Conservation (phyloP, 2,113 vertebrate species). For the Mystacornis crossleyi region DNA sequence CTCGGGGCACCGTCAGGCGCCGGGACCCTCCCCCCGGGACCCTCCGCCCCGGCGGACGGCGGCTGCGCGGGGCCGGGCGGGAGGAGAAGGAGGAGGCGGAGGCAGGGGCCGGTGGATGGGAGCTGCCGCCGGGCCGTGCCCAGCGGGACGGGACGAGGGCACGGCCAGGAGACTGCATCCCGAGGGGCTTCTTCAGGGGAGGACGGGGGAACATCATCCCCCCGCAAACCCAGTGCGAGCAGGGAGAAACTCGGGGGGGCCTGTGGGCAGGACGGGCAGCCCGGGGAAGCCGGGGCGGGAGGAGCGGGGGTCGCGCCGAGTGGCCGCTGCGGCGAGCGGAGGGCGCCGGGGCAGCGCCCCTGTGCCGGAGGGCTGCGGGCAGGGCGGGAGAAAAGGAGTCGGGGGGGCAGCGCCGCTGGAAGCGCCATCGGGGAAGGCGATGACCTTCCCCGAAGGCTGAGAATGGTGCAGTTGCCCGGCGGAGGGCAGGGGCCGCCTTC, state of each 20-base stretch:
- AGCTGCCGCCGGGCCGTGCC: no score
- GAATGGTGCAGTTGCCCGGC: background rate
- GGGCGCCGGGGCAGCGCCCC: background rate
- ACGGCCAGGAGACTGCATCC: background rate
- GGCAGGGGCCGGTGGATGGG: background rate
- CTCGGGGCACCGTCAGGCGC: conserved; percentile 42
- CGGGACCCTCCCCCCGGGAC: conserved; percentile 26
- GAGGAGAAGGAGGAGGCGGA: background rate
- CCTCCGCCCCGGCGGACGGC: background rate
- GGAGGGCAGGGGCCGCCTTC: background rate
- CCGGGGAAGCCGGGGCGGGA: background rate
- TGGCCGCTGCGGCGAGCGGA: background rate
- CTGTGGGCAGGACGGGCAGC: rapidly evolving
- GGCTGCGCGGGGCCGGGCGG: background rate
- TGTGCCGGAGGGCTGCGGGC: background rate
- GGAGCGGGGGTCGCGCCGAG: background rate
- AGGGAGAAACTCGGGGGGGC: rapidly evolving
- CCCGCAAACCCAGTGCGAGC: background rate
- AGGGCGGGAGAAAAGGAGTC: no score
- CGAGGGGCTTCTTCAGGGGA: no score
- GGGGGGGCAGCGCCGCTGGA: background rate
- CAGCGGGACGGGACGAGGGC: background rate
- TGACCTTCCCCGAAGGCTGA: background rate
- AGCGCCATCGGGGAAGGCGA: background rate
- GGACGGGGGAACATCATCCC: background rate